Evolutionary conservation across 2,113 vertebrate genomes (phyloP).

Genomic region (Python bivittatus): DNA sequence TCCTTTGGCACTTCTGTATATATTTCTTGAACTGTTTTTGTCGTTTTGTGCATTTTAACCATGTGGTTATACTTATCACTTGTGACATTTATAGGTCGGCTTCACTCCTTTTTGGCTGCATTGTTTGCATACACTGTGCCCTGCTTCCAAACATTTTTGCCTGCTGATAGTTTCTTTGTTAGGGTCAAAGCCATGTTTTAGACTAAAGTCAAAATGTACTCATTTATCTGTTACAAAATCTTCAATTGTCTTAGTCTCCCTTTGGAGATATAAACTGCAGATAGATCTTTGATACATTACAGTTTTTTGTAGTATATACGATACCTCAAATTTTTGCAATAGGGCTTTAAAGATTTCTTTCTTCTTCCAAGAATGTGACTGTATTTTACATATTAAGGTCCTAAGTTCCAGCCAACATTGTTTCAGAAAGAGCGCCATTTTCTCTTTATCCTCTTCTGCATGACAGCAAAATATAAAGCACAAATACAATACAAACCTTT

Average conservation of each 20-base stretch:
- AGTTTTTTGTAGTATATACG: too few relatives aligned
- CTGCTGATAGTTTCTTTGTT: neutral
- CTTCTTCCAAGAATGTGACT: too few relatives aligned
- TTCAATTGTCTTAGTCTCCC: neutral
- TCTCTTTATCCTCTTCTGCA: too few relatives aligned
- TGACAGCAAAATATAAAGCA: neutral
- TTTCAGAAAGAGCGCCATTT: too few relatives aligned
- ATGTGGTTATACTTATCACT: neutral
- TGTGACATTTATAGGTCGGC: neutral
- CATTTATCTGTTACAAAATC: neutral
- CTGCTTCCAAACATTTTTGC: neutral
- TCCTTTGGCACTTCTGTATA: neutral
- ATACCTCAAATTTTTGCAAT: too few relatives aligned
- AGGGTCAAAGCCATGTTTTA: neutral
- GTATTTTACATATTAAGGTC: too few relatives aligned
- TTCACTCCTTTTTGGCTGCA: neutral
- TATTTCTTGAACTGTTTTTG: neutral
- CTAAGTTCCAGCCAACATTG: too few relatives aligned
- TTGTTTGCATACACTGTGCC: neutral
- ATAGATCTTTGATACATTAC: neutral
- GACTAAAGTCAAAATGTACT: neutral
- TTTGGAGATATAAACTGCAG: neutral
- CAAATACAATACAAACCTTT: neutral
- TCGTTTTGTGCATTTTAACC: neutral
- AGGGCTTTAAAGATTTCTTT: too few relatives aligned